Percentiles rank a stretch among this genome's conserved stretches.
These are phyloP conservation scores for Scartelaos histophorus DNA, from an alignment of 2,113 vertebrate species.

Conservation along the genomic window DNA sequence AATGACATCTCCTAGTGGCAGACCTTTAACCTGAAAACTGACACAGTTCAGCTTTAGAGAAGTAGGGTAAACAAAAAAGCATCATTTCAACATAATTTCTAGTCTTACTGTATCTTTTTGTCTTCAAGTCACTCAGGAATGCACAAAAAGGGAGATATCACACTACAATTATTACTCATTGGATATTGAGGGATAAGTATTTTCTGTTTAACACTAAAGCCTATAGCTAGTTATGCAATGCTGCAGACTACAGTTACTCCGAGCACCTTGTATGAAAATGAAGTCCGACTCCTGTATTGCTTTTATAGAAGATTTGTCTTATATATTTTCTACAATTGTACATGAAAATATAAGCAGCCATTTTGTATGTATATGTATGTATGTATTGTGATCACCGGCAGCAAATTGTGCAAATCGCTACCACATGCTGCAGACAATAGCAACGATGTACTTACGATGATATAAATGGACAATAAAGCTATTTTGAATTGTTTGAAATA, in stretches of 20 bases:
- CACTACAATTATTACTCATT: not conserved
- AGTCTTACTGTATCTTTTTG: not conserved
- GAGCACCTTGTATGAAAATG: slow-evolving; percentile 60
- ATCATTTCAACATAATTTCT: not conserved
- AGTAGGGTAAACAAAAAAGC: slow-evolving; percentile 8
- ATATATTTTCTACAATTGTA: slow-evolving; percentile 54
- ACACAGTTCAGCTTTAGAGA: not conserved
- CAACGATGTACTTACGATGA: slow-evolving; percentile 53
- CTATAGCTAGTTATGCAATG: slow-evolving; percentile 10
- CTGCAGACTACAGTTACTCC: slow-evolving; percentile 46
- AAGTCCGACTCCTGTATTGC: slow-evolving; percentile 52
- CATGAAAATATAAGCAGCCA: slow-evolving; percentile 53
- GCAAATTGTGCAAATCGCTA: slow-evolving; percentile 46
- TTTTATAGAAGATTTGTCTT: slow-evolving; percentile 51
- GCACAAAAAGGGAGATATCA: slow-evolving; percentile 36
- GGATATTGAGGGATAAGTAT: slow-evolving; percentile 24
- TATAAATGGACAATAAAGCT: slow-evolving; percentile 68
- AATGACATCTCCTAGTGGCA: not conserved
- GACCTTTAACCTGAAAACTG: not conserved
- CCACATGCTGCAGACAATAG: slow-evolving; percentile 58
- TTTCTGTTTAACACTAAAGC: slow-evolving; percentile 32
- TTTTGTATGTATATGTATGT: slow-evolving; percentile 26
- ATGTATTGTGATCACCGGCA: slow-evolving; percentile 58
- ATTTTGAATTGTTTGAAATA: slow-evolving; percentile 48
- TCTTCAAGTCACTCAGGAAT: slow-evolving; percentile 60